Base-by-base conservation (phyloP, 2,113 vertebrate genomes). In the Platycercus adscitus region DNA sequence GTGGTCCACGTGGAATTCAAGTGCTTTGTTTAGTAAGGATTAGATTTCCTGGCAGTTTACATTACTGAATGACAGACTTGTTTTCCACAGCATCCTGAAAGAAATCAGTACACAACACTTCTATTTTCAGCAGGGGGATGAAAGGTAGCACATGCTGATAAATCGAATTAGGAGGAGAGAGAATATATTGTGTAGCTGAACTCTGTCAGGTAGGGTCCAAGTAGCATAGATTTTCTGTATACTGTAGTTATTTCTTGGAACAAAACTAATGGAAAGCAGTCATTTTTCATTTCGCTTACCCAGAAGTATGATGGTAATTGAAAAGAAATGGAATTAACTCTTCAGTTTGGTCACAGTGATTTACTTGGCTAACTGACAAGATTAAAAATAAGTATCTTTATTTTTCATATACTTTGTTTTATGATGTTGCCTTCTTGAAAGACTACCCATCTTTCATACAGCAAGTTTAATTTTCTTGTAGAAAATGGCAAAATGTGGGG, bases 311-410 rank as follows among this genome's bases (percentile, higher is more conserved):
- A 96, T 92, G 72, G 87, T 96, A 96, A 97, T 93, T 88, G 68
- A 97, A 97, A 97, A 97, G 80, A 97, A 97, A 97, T 94, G 41
- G 83, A 97, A 93, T 98, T 96, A 96, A 93, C 89, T 95, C 91
- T 92, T 91, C 81, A 61, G 31, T 93, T 96, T 94, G 91, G 90
- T 97, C 86, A 95, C 52, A 96, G 88, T 89, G 84, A 96, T 91
- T 95, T 97, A 94, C 47, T 81, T 90, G 82, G 70, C 61, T 93
- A 97, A 97, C 39, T 95, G 85, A 96, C 81, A 96, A 94, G 71
- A 79, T 81, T 93, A 91, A 95, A 87, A 96, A 94, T 75, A 89
- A 87, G 21, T 91, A 75, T 49, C 35, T 70, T 31, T 61, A 63
- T 65, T 63, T 83, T 58, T 84, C 47, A 39, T 41, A 1, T 13